Conservation (phyloP, 2,888 invertebrate species). For the Leptopterna dolabrata region DNA sequence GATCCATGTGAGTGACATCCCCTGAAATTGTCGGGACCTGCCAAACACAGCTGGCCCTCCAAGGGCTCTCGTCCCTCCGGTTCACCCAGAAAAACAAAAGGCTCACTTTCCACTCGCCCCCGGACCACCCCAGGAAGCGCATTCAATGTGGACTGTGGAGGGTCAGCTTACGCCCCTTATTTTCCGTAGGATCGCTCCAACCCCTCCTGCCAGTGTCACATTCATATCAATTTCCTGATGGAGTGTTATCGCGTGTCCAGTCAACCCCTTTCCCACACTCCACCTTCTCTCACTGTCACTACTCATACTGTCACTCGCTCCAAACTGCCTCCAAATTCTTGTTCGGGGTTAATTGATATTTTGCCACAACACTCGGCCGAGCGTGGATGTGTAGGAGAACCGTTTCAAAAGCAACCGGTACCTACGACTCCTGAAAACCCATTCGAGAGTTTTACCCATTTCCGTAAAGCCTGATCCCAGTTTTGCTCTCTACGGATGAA, state of each 20-base stretch:
- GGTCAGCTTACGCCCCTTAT: neutral
- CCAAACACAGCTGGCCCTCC: neutral
- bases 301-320: neutral
- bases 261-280: neutral
- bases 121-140: neutral
- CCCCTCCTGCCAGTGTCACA: neutral
- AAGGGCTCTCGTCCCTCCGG: neutral
- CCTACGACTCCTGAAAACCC: neutral
- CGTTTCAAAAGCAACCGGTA: neutral
- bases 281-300: neutral
- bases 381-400: neutral
- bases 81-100: neutral
- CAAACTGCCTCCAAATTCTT: neutral
- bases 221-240: conserved; percentile 7
- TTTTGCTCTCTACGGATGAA: neutral
- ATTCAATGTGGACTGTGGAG: neutral
- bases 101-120: neutral
- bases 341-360: conserved; percentile 3
- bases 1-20: neutral
- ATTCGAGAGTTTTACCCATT: neutral
- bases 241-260: neutral
- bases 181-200: neutral
- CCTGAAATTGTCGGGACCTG: neutral
- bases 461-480: neutral
- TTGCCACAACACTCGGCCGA: neutral